These are phyloP conservation scores for Dinocampus coccinellae DNA, from an alignment of 2,888 invertebrate species.

Conservation along the genomic window DNA sequence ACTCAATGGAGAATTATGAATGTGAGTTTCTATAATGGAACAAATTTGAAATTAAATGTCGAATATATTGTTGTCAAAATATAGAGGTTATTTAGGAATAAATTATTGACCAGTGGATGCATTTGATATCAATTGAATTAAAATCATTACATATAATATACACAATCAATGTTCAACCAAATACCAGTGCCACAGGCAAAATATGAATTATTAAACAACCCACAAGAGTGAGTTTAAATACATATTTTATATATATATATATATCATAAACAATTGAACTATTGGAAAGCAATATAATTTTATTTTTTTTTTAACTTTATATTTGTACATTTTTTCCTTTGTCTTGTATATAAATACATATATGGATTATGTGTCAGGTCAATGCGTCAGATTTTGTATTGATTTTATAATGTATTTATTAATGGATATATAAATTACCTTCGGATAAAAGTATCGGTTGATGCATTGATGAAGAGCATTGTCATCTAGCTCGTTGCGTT, in stretches of 20 bases:
- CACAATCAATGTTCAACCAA: constrained; percentile 60
- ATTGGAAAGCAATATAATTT: too few relatives aligned
- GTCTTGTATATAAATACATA: not conserved
- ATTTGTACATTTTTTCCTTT: not conserved
- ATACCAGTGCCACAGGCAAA: constrained; percentile 57
- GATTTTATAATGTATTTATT: constrained; percentile 40
- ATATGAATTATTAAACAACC: constrained; percentile 57
- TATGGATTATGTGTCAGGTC: not conserved
- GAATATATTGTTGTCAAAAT: too few relatives aligned
- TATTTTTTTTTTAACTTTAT: too few relatives aligned
- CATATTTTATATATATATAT: not conserved
- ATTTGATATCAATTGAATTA: too few relatives aligned
- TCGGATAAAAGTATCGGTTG: not conserved
- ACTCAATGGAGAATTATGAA: too few relatives aligned
- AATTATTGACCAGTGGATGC: too few relatives aligned
- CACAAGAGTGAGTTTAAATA: constrained; percentile 53
- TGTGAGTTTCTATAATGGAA: too few relatives aligned
- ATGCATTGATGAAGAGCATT: not conserved
- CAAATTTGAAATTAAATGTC: too few relatives aligned
- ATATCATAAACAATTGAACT: not conserved
- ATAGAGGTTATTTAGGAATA: too few relatives aligned
- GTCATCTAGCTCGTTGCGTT: not conserved
- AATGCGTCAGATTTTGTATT: constrained; percentile 33
- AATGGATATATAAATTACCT: not conserved
- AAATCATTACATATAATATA: not conserved